phyloP scores from a whole-genome alignment of 2,888 invertebrate species.

The Rotaria magnacalcarata region DNA sequence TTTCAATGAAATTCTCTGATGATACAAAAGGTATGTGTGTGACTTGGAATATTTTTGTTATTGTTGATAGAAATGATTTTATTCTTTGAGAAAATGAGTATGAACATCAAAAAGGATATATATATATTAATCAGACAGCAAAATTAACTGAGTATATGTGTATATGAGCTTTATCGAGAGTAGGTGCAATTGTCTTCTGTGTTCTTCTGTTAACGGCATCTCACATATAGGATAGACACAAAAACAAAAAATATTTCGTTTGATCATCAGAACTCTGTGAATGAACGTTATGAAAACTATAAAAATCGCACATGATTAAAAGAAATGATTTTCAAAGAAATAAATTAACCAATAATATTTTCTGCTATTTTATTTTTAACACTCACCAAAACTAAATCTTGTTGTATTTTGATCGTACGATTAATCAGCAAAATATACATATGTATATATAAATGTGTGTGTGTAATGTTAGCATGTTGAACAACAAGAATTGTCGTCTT shows the following conservation, averaged over 20 bases:
- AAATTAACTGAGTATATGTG: conserved; percentile 22
- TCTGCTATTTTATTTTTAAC: background rate
- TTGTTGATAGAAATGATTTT: conserved; percentile 29
- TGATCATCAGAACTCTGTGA: conserved; percentile 22
- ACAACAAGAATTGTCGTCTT: conserved; percentile 14
- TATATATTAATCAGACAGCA: conserved; percentile 1
- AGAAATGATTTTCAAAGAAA: conserved; percentile 7
- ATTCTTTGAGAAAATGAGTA: background rate
- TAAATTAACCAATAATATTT: background rate
- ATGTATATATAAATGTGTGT: background rate
- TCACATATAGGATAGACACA: conserved; percentile 1
- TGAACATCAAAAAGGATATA: conserved; percentile 2
- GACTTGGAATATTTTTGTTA: conserved; percentile 29
- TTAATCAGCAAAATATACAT: background rate
- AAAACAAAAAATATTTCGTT: background rate
- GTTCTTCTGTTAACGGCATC: conserved; percentile 15
- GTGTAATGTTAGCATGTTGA: background rate
- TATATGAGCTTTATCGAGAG: conserved; percentile 28
- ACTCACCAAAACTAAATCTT: background rate
- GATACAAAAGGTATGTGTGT: background rate
- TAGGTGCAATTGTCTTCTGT: conserved; percentile 24
- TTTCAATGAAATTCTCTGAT: background rate
- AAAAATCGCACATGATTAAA: conserved; percentile 14
- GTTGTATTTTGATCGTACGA: background rate
- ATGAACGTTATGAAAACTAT: conserved; percentile 22